Evolutionary conservation across 2,888 invertebrate genomes (phyloP).

Genomic region (Flexamia atlantica): DNA sequence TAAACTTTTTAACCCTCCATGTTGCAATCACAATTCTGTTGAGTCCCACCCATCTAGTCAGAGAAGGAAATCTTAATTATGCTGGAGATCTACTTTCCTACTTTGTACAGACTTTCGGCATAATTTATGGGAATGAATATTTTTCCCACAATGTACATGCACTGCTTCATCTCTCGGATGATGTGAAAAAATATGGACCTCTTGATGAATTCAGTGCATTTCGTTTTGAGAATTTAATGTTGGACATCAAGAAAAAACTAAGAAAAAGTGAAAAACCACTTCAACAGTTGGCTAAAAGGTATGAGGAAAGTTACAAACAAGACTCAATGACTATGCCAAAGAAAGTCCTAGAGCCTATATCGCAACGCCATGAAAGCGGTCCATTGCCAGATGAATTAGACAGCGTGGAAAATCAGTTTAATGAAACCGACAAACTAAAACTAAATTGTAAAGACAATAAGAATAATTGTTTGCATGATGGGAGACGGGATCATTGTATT

Average conservation of each 20-base stretch:
- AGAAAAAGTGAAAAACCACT: slow-evolving; percentile 60
- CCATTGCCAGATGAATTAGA: slow-evolving; percentile 31
- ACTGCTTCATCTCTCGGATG: slow-evolving; percentile 69
- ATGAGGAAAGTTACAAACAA: slow-evolving; percentile 5
- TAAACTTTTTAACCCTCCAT: slow-evolving; percentile 69
- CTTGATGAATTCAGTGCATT: slow-evolving; percentile 69
- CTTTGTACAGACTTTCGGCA: slow-evolving; percentile 67
- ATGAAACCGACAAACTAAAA: slow-evolving; percentile 41
- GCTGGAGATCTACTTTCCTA: slow-evolving; percentile 67
- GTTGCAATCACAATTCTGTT: slow-evolving; percentile 68
- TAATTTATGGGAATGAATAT: slow-evolving; percentile 65
- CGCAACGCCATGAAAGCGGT: neutral
- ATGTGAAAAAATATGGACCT: slow-evolving; percentile 67
- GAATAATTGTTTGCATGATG: slow-evolving; percentile 52
- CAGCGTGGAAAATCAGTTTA: neutral
- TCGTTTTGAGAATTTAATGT: slow-evolving; percentile 69
- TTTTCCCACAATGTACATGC: slow-evolving; percentile 70
- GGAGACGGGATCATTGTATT: slow-evolving; percentile 24
- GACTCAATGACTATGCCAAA: neutral
- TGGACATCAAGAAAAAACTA: slow-evolving; percentile 66
- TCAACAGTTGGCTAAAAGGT: slow-evolving; percentile 53
- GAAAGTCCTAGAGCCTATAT: neutral
- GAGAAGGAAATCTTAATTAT: slow-evolving; percentile 63
- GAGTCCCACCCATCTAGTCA: slow-evolving; percentile 59
- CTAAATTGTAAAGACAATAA: slow-evolving; percentile 1